Evolutionary conservation across 2,113 vertebrate species (phyloP).

Genomic region (Phrynosoma blainvillii): DNA sequence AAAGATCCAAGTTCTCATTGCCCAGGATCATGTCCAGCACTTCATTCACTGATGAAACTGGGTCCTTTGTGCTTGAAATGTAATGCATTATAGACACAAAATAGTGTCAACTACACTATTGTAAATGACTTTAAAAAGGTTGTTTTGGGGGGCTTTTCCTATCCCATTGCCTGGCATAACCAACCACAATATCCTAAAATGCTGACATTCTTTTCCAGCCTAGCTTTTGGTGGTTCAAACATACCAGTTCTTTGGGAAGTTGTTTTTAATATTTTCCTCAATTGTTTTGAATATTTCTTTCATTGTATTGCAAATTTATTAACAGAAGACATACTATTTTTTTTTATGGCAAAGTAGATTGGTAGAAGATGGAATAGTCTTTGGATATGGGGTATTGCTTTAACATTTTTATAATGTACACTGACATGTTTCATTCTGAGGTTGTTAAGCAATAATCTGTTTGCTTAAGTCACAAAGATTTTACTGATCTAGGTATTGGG

Average conservation of each 20-base stretch:
- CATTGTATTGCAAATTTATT: constrained; percentile 46
- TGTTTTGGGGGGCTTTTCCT: background rate
- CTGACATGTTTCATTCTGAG: background rate
- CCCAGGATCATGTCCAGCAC: background rate
- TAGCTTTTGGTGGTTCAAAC: constrained; percentile 24
- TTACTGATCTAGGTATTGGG: background rate
- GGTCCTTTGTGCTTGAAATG: background rate
- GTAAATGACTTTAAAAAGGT: background rate
- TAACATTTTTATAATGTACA: background rate
- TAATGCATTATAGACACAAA: background rate
- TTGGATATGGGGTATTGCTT: constrained; percentile 35
- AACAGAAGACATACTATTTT: constrained; percentile 54
- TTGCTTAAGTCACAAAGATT: background rate
- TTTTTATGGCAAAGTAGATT: constrained; percentile 33
- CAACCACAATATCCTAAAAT: constrained; percentile 23
- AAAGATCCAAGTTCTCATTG: background rate
- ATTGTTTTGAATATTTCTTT: constrained; percentile 57
- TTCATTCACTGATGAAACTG: background rate
- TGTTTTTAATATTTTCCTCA: constrained; percentile 18
- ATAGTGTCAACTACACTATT: constrained; percentile 1
- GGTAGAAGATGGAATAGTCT: constrained; percentile 38
- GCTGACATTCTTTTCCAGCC: background rate
- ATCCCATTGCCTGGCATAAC: background rate
- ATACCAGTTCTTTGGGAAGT: background rate
- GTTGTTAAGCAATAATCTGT: background rate